Base-by-base conservation (phyloP, 1,140 invertebrate species). In the Reticulitermes speratus region DNA sequence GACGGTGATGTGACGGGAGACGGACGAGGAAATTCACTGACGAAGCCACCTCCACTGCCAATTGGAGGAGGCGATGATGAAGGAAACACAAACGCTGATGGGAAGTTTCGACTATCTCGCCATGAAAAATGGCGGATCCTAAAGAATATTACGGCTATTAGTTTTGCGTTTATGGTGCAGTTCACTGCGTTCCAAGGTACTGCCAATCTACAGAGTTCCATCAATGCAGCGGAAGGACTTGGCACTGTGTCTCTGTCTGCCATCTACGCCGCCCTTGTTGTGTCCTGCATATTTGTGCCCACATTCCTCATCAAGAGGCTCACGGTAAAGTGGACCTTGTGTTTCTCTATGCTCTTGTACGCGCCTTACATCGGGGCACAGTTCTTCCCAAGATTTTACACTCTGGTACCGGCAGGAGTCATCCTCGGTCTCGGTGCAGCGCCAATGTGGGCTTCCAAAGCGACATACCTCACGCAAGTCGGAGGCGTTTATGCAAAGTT, bases 381-480 rank as follows among this genome's bases (percentile, higher is more conserved):
- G 91, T 98, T 99, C 89, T 96, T 97, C 89, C 97, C 97, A 2
- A 92, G 92, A 86, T 97, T 97, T 91, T 97, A 96, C 89, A 98
- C 97, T 3, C 93, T 99, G 44, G 96, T 98, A n/a, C 98, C 98
- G 1, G 96, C 97, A 30, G 97, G 98, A 9, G 95, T 98, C 0
- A 91, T 96, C 30, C 93, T 97, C n/a, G 98, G 98, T 87, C 91
- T 98, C 44, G 97, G 97, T 0, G 98, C 97, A 3, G 97, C 98
- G 0, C 98, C 97, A 65, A 96, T 99, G 94, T 99, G 98, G 98
- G 96, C 97, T 1, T 97, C 98, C 8, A 97, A 99, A 91, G 98
- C 97, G 84, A 97, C 97, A 0, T 99, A 99, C 90, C 92, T 99
- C 12, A 99, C 98, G 0, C 97, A 99, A 91, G 95, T 96, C 12